Evolutionary conservation across 2,113 vertebrate genomes (phyloP), one percentile per base, ranked within the genome.

Genomic region (Meles meles): DNA sequence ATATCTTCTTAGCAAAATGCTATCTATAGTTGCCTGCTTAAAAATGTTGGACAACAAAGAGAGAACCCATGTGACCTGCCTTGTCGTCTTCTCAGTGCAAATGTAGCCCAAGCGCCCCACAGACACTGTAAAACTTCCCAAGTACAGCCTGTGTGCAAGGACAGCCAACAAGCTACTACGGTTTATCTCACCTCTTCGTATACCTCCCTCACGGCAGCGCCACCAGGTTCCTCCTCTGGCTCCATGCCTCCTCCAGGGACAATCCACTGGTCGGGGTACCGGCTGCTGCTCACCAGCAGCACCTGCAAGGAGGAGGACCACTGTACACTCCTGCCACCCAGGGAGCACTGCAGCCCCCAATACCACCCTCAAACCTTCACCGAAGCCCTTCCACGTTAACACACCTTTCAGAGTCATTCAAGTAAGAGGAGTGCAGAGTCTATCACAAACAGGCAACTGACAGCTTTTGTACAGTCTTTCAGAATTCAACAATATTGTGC

Each of bases 221-320:
- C 99, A 0, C 99, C 99, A 0, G 99, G 99, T 93, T 99, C 99
- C 84, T 99, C 99, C 97, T 99, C 99, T 1, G 99, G 99, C 97
- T 99, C 99, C 99, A 99, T 99, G 69, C 99, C 99, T 96, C 99
- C 99, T 92, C 99, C 99, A 0, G 99, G 99, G 76, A 99, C 99
- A 96, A 99, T 99, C 99, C 99, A 99, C 65, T 99, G 99, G 97
- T 99, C 99, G 77, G 99, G 99, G 57, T 99, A 99, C 63, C 99
- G 99, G 98, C 99, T 99, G 97, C 99, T 99, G 97, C 99, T 99
- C 89, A 99, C 99, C 95, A 99, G 98, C 92, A 99, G 98, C 88
- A 99, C 99, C 99, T 99, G 96, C 1, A 98, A 98, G 88, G 65
- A 49, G 57, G 61, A 95, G 1, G 3, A 0, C 5, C 13, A 18